Evolutionary conservation across 2,113 vertebrate species (phyloP).

Genomic region (Ochotona curzoniae): DNA sequence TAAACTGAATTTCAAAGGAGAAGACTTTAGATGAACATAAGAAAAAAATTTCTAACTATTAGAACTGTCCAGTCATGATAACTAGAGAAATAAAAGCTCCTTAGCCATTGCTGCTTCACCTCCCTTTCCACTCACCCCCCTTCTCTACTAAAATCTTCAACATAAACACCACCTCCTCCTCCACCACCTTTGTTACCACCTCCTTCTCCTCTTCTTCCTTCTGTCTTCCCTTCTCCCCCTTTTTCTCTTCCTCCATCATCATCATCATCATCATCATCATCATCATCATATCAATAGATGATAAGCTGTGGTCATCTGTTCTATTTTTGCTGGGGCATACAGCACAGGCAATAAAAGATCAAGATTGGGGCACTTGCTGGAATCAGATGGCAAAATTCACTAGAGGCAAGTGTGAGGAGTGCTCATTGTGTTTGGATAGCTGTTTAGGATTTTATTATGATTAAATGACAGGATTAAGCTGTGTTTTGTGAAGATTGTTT

Average conservation of each 20-base stretch:
- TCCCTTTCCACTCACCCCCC: too few relatives aligned
- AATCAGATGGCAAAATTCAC: background rate
- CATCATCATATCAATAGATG: background rate
- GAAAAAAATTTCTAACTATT: background rate
- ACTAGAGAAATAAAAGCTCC: background rate
- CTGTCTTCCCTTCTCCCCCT: background rate
- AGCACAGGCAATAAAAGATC: background rate
- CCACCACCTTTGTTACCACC: too few relatives aligned
- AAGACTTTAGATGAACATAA: constrained; percentile 1
- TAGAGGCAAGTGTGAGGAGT: background rate
- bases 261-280: background rate
- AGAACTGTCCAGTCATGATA: background rate
- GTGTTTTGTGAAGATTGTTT: background rate
- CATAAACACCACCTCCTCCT: too few relatives aligned
- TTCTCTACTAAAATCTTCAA: too few relatives aligned
- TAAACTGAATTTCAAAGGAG: background rate
- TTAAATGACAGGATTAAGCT: background rate
- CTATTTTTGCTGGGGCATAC: background rate
- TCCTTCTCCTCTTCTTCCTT: too few relatives aligned
- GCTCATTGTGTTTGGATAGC: background rate
- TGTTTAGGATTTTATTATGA: background rate
- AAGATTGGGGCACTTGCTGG: background rate
- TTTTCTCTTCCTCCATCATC: background rate
- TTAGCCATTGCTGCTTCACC: background rate
- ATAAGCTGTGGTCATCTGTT: background rate